phyloP scores from a whole-genome alignment of 2,113 vertebrate species.

The Acanthisitta chloris region DNA sequence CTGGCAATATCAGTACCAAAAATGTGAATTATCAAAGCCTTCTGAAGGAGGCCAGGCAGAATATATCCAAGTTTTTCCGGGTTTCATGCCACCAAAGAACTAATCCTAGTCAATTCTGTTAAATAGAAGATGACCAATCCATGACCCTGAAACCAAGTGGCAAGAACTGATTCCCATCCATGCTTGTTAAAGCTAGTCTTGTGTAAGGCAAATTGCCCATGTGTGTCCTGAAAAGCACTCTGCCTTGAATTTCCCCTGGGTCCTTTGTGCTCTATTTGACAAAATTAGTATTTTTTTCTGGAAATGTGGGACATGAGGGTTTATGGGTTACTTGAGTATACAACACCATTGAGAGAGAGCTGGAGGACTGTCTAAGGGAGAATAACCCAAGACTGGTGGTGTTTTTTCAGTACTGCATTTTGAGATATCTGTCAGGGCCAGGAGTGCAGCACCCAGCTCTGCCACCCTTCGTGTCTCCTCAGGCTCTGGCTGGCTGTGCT shows the following conservation, averaged over 20 bases:
- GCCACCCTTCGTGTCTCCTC: neutral
- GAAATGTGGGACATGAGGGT: neutral
- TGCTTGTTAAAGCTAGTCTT: neutral
- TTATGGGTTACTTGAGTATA: neutral
- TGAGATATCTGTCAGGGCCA: neutral
- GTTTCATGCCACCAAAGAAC: neutral
- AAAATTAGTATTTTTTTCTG: neutral
- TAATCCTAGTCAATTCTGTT: neutral
- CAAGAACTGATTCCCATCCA: neutral
- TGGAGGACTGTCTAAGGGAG: neutral
- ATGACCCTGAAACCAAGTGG: neutral
- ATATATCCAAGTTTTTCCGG: neutral
- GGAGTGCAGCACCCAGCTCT: neutral
- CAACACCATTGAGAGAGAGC: neutral
- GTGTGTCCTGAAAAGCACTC: neutral
- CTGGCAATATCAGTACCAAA: neutral
- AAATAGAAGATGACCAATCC: neutral
- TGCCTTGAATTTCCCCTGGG: neutral
- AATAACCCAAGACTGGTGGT: neutral
- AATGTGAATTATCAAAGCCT: neutral
- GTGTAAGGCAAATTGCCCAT: neutral
- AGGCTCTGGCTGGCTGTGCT: neutral
- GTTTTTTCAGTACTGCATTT: neutral
- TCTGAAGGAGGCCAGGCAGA: neutral
- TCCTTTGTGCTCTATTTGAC: neutral